Evolutionary conservation across 1,140 invertebrate genomes (phyloP).

Genomic region (Drosophila ficusphila): DNA sequence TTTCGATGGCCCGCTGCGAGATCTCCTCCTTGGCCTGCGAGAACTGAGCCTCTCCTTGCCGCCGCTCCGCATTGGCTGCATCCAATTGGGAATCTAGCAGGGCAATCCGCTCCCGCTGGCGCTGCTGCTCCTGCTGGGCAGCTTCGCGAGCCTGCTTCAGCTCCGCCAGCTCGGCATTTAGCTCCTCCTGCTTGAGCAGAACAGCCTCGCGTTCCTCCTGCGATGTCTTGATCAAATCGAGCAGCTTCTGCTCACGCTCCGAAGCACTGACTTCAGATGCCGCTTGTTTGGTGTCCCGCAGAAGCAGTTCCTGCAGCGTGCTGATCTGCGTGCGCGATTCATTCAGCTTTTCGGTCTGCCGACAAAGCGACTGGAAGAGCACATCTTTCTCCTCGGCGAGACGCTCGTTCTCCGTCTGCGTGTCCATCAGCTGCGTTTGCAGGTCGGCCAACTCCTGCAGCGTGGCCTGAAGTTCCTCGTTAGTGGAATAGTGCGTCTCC

Average conservation of each 20-base stretch:
- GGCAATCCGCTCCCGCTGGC: slow-evolving; percentile 88
- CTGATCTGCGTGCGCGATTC: slow-evolving; percentile 89
- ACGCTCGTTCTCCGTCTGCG: slow-evolving; percentile 94
- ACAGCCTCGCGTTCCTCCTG: slow-evolving; percentile 91
- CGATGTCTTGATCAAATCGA: slow-evolving; percentile 93
- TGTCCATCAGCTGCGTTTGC: slow-evolving; percentile 92
- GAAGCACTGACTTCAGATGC: slow-evolving; percentile 86
- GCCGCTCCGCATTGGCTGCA: slow-evolving; percentile 88
- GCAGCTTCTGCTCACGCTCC: slow-evolving; percentile 92
- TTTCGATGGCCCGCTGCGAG: slow-evolving; percentile 89
- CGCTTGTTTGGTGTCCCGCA: slow-evolving; percentile 86
- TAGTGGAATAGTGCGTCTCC: slow-evolving; percentile 90
- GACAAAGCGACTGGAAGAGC: slow-evolving; percentile 94
- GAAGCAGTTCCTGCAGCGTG: slow-evolving; percentile 89
- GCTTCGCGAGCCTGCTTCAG: slow-evolving; percentile 85
- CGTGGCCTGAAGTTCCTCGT: slow-evolving; percentile 97
- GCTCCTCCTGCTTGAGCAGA: slow-evolving; percentile 91
- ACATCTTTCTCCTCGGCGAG: slow-evolving; percentile 94
- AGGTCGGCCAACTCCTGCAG: slow-evolving; percentile 96
- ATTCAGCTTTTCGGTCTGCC: slow-evolving; percentile 95
- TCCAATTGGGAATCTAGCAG: slow-evolving; percentile 90
- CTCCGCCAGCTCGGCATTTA: slow-evolving; percentile 88
- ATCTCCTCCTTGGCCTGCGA: slow-evolving; percentile 88
- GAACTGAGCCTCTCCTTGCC: slow-evolving; percentile 89
- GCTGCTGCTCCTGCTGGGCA: slow-evolving; percentile 86